These are phyloP conservation scores for Phlogophora meticulosa DNA, from an alignment of 2,888 invertebrate genomes.

Conservation along the genomic window DNA sequence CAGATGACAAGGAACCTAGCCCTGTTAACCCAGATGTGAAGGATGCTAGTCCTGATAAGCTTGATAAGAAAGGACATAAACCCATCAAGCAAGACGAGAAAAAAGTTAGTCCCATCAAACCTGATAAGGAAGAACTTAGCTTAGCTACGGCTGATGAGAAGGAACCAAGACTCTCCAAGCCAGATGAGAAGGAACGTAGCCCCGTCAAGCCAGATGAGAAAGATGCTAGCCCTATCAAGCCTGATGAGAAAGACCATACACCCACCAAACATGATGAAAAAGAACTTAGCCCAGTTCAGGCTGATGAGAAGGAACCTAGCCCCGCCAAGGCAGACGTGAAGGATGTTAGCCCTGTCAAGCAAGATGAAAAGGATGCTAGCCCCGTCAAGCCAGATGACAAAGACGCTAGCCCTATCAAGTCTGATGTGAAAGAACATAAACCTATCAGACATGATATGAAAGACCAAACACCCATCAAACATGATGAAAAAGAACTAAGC, in stretches of 20 bases:
- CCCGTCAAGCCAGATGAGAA: background rate
- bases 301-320: background rate
- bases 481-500: background rate
- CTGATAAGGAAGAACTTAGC: background rate
- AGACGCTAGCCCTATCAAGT: background rate
- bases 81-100: too few relatives aligned
- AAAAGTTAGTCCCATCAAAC: conserved; percentile 28
- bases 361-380: background rate
- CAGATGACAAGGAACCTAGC: background rate
- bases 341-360: background rate
- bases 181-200: background rate
- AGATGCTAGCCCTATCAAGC: background rate
- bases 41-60: background rate
- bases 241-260: background rate
- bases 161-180: background rate
- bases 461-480: accelerated
- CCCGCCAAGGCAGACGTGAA: conserved; percentile 26
- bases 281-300: background rate
- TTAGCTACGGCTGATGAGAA: background rate
- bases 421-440: background rate
- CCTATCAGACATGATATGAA: background rate
- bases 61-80: background rate
- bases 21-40: background rate
- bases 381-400: background rate
- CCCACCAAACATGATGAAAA: background rate